Evolutionary conservation across 35 echinoderm and acorn worm species (phyloP).

Genomic region (Ptychodera flava): DNA sequence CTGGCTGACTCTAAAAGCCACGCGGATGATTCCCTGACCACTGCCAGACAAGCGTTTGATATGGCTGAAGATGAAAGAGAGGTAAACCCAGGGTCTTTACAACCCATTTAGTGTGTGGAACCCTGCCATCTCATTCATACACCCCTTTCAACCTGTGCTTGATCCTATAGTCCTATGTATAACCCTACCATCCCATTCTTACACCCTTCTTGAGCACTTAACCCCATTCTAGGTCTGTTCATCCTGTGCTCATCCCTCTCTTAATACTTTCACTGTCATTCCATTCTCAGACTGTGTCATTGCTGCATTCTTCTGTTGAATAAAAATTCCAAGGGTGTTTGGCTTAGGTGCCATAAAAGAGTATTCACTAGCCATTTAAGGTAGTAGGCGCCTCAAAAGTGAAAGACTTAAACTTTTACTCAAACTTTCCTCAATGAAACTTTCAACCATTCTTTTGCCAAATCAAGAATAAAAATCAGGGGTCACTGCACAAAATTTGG

Average conservation of each 20-base stretch:
- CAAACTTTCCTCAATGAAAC: too few species aligned
- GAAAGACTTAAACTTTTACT: too few species aligned
- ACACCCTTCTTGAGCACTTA: background rate
- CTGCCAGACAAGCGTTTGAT: conserved; percentile 24
- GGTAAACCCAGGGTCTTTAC: conserved; percentile 8
- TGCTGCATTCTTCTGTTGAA: too few species aligned
- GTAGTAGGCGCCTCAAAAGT: too few species aligned
- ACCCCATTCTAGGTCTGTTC: background rate
- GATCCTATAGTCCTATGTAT: background rate
- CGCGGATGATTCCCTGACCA: conserved; percentile 24
- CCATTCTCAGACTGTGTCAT: too few species aligned
- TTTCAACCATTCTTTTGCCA: too few species aligned
- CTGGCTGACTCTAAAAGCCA: conserved; percentile 11
- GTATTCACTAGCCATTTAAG: too few species aligned
- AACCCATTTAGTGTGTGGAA: background rate
- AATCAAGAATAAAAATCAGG: too few species aligned
- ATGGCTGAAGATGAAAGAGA: conserved; percentile 28
- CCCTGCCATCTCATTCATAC: background rate
- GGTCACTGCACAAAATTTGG: too few species aligned
- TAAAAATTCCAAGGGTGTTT: too few species aligned
- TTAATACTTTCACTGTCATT: too few species aligned
- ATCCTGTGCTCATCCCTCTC: background rate
- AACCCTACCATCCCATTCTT: background rate
- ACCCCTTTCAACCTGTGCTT: background rate
- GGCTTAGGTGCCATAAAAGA: too few species aligned